phyloP scores from a whole-genome alignment of 1,140 invertebrate species.

The Brachionus koreanus region DNA sequence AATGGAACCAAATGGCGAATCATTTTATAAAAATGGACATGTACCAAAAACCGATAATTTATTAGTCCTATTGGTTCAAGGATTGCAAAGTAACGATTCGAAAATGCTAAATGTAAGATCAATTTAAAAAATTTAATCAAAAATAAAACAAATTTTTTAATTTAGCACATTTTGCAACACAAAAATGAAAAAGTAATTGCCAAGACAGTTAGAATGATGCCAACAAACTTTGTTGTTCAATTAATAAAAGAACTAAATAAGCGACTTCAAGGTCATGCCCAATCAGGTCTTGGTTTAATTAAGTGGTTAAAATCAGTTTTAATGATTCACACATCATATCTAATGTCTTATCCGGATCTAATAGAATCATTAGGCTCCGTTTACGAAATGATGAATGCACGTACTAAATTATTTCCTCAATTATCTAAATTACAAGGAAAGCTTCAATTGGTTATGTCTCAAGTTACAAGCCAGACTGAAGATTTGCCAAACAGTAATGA shows the following conservation, averaged over 20 bases:
- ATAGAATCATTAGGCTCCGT: slow-evolving; percentile 51
- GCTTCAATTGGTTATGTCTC: slow-evolving; percentile 52
- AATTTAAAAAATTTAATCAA: not conserved
- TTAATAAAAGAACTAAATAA: slow-evolving; percentile 51
- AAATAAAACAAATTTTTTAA: not conserved
- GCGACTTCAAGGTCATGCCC: slow-evolving; percentile 51
- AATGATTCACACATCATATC: slow-evolving; percentile 53
- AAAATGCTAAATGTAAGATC: slow-evolving; percentile 53
- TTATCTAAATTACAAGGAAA: slow-evolving; percentile 53
- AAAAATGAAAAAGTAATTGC: slow-evolving; percentile 49
- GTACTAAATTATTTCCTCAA: slow-evolving; percentile 49
- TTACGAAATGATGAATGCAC: slow-evolving; percentile 54
- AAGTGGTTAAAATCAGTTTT: slow-evolving; percentile 53
- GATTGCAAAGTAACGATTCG: slow-evolving; percentile 53
- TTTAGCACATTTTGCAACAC: slow-evolving; percentile 52
- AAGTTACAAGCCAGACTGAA: slow-evolving; percentile 47
- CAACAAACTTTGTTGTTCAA: slow-evolving; percentile 50
- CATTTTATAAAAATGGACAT: slow-evolving; percentile 29
- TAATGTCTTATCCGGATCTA: slow-evolving; percentile 56
- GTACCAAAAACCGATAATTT: slow-evolving; percentile 53
- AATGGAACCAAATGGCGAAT: slow-evolving; percentile 45
- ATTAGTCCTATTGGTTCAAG: slow-evolving; percentile 52
- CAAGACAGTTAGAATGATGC: slow-evolving; percentile 52
- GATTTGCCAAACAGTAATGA: not conserved
- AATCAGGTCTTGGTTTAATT: slow-evolving; percentile 47